phyloP scores from a whole-genome alignment of 2,113 vertebrate species.

The Eurystomus gularis region DNA sequence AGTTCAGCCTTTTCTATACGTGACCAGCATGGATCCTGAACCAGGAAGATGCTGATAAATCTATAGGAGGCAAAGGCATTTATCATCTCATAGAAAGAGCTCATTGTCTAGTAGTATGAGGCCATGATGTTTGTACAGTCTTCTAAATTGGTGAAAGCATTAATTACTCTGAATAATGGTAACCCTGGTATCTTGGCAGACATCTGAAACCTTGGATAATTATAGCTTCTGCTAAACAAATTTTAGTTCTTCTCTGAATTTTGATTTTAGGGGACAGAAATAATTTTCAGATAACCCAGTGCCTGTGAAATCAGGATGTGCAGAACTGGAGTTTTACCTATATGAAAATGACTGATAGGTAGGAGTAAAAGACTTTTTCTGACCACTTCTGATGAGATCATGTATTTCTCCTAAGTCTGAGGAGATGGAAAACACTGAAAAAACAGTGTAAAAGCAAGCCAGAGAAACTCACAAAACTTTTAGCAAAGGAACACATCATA shows the following conservation, averaged over 20 bases:
- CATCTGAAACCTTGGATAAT: constrained; percentile 61
- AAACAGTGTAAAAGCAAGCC: constrained; percentile 55
- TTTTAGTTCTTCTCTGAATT: constrained; percentile 41
- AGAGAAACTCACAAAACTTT: constrained; percentile 61
- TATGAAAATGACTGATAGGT: neutral
- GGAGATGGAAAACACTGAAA: constrained; percentile 52
- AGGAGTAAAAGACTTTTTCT: neutral
- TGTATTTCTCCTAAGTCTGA: constrained; percentile 60
- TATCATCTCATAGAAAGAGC: constrained; percentile 35
- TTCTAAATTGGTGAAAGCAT: constrained; percentile 57
- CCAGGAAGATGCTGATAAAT: constrained; percentile 37
- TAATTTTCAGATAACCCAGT: neutral
- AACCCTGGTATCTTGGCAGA: constrained; percentile 55
- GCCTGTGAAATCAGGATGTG: neutral
- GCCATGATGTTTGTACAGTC: constrained; percentile 24
- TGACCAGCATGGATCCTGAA: constrained; percentile 33
- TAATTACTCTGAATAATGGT: constrained; percentile 62
- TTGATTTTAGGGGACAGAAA: constrained; percentile 24
- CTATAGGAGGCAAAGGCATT: constrained; percentile 31
- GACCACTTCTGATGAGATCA: constrained; percentile 23
- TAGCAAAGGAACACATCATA: constrained; percentile 39
- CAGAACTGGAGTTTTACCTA: neutral
- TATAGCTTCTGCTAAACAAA: constrained; percentile 38
- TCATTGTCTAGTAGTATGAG: constrained; percentile 45
- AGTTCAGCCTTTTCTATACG: neutral